Evolutionary conservation across 2,888 invertebrate species (phyloP), one percentile per base, ranked within the genome.

Genomic region (Chironomus tentans): DNA sequence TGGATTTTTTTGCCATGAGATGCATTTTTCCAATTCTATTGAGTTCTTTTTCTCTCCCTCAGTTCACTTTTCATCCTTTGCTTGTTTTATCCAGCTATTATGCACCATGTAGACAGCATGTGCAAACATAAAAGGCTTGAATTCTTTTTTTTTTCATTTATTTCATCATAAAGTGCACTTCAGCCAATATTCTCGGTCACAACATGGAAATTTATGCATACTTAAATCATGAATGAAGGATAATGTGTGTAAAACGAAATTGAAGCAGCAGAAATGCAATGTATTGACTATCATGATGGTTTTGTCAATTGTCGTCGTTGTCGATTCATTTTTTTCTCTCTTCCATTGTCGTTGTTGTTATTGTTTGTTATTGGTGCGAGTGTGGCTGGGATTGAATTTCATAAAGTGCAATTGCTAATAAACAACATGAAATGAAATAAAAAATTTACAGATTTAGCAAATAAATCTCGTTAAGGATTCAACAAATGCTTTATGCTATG

Each of bases 141-240:
- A 38, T 38, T 38, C 38, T 38, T 38, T 38, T 38, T 28, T 28
- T 28, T 28, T 24, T 24, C 22, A 68, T 21, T 13, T 24, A 28
- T 24, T 13, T 28, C 46, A 69, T 46, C 69, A 22, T 69, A 18
- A 22, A 69, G 69, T 69, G 69, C 69, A 47, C 69, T 69, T 48
- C 47, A 70, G 70, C 48, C 70, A 70, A 70, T 70, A 48, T 70
- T 70, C 22, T 48, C 22, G 70, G 70, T 70, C 47, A 70, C 22
- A 70, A 70, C 70, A 70, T 70, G 70, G 47, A 70, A 69, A 70
- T 70, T 70, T 70, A 70, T 70, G 70, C 70, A 46, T 18, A 48
- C 70, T 70, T 70, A 28, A 69, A 48, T 70, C 18, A 70, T 70
- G 65, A 65, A 65, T 24, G 65, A 24, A 65, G 21, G 10, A 21